These are phyloP conservation scores for Tetrao urogallus DNA, from an alignment of 2,113 vertebrate species.

Conservation along the genomic window DNA sequence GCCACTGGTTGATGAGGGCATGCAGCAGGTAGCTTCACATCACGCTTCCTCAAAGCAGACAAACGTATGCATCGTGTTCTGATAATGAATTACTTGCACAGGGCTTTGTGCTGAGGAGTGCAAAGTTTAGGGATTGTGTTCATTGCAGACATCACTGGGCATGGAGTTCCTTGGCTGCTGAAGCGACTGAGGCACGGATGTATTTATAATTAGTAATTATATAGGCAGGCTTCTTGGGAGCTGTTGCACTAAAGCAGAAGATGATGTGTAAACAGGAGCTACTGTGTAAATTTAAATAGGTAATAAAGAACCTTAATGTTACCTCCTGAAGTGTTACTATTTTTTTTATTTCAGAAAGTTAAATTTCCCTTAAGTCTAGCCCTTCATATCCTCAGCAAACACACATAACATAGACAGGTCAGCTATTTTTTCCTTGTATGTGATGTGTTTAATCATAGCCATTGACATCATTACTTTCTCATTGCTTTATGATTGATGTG, in stretches of 20 bases:
- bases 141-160: not conserved
- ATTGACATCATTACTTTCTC: not conserved
- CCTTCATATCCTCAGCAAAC: not conserved
- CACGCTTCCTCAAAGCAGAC: not conserved
- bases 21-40: not conserved
- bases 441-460: not conserved
- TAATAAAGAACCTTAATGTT: not conserved
- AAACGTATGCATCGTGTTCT: accelerated
- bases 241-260: not conserved
- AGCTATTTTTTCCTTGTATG: not conserved
- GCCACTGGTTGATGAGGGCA: accelerated
- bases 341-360: not conserved
- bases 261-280: not conserved
- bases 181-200: not conserved
- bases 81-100: not conserved
- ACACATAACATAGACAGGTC: not conserved
- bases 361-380: not conserved
- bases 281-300: not conserved
- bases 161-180: not conserved
- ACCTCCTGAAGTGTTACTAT: not conserved
- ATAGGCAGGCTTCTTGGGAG: not conserved
- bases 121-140: not conserved
- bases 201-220: not conserved
- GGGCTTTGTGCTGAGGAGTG: not conserved
- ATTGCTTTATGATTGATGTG: not conserved